A percentile compares a stretch with the other conserved stretches of the same genome.
Conservation (phyloP, 2,797 vertebrate genomes). For the Alcedo quadribrachys region DNA sequence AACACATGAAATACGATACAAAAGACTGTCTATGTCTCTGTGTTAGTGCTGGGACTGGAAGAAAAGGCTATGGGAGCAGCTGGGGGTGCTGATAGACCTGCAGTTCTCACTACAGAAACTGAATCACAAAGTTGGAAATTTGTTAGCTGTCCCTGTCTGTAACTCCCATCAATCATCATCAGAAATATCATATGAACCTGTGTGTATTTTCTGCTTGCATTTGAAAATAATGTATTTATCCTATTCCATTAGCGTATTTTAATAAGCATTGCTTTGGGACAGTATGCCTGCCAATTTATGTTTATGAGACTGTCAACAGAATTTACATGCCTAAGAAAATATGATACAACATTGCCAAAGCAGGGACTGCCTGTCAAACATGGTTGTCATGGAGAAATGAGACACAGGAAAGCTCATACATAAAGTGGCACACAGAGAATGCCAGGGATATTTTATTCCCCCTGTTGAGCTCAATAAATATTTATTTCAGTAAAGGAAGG, state of each 20-base stretch:
- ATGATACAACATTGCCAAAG: constrained; percentile 80
- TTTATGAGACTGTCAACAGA: constrained; percentile 84
- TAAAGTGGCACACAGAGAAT: constrained; percentile 16
- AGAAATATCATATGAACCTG: constrained; percentile 39
- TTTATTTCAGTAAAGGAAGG: constrained; percentile 39
- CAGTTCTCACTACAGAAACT: background rate
- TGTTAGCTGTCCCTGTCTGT: background rate
- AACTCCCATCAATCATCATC: background rate
- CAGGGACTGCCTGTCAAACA: constrained; percentile 79
- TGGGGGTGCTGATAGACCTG: background rate
- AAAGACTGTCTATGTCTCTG: background rate
- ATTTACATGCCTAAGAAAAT: constrained; percentile 84
- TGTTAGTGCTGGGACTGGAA: background rate
- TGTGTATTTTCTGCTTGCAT: constrained; percentile 52
- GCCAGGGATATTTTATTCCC: constrained; percentile 42
- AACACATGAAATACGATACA: background rate
- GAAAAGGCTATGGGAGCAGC: background rate
- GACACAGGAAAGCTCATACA: constrained; percentile 65
- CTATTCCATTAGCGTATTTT: constrained; percentile 80
- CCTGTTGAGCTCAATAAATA: constrained; percentile 44
- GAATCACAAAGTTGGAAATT: background rate
- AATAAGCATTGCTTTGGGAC: constrained; percentile 82
- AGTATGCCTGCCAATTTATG: constrained; percentile 82
- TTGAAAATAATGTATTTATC: constrained; percentile 79
- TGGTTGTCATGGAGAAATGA: constrained; percentile 80